These are phyloP conservation scores for Trachurus trachurus DNA, from an alignment of 2,797 vertebrate genomes.

Conservation along the genomic window DNA sequence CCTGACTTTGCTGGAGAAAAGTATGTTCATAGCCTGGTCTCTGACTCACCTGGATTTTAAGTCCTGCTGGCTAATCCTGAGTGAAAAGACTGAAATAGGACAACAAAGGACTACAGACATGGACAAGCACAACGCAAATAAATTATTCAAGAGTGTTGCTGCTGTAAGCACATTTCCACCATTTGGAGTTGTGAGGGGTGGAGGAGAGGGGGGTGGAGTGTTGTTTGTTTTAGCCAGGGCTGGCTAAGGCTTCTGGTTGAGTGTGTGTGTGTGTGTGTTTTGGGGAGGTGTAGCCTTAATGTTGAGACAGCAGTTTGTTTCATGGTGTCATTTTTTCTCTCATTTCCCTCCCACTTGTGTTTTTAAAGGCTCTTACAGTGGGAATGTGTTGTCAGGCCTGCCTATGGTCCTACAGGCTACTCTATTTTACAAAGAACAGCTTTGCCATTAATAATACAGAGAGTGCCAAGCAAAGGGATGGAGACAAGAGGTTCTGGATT, in stretches of 20 bases:
- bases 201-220: conserved; percentile 16
- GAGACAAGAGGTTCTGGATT: conserved; percentile 50
- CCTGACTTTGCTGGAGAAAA: neutral
- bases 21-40: neutral
- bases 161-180: conserved; percentile 53
- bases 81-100: conserved; percentile 33
- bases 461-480: conserved; percentile 44
- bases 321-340: conserved; percentile 28
- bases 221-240: conserved; percentile 30
- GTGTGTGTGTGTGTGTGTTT: neutral
- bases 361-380: conserved; percentile 68
- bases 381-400: conserved; percentile 61
- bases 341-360: conserved; percentile 48
- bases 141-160: conserved; percentile 56
- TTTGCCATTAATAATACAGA: conserved; percentile 72
- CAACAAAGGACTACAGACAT: conserved; percentile 37
- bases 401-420: conserved; percentile 38
- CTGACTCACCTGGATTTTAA: conserved; percentile 22
- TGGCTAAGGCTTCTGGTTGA: conserved; percentile 3
- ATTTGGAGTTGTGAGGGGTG: conserved; percentile 10
- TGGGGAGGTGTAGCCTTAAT: conserved; percentile 27
- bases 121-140: conserved; percentile 21
- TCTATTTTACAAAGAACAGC: conserved; percentile 66
- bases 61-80: conserved; percentile 1
- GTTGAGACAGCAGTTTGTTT: conserved; percentile 63